Percentiles rank a stretch among this genome's conserved stretches.
phyloP scores from a whole-genome alignment of 2,888 invertebrate species.

The Scaptomyza cyrtandrae region DNA sequence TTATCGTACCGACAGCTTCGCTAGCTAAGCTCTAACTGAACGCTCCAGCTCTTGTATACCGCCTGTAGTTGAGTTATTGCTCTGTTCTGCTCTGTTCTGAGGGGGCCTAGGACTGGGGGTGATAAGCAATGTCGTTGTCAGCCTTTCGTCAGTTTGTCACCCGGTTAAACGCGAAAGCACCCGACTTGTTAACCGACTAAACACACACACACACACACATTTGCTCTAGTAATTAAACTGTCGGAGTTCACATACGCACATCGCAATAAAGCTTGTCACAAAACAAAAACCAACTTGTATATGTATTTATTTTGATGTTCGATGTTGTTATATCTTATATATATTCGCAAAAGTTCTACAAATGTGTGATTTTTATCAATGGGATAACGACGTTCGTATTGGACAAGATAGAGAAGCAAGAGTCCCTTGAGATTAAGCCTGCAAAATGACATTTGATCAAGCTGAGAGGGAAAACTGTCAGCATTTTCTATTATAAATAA shows the following conservation, averaged over 20 bases:
- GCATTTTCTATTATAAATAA: constrained; percentile 2
- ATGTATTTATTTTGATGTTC: not conserved
- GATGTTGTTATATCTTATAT: not conserved
- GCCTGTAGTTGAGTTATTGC: constrained; percentile 35
- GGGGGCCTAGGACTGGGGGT: constrained; percentile 10
- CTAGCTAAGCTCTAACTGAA: constrained; percentile 69
- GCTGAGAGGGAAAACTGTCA: constrained; percentile 1
- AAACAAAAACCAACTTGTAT: not conserved
- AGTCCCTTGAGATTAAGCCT: not conserved
- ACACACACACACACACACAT: constrained; percentile 25
- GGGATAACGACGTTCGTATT: constrained; percentile 3
- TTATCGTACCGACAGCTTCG: constrained; percentile 67
- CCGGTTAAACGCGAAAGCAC: constrained; percentile 27
- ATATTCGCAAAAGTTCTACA: constrained; percentile 19
- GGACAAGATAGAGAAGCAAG: constrained; percentile 1
- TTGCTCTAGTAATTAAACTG: constrained; percentile 56
- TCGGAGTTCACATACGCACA: constrained; percentile 27
- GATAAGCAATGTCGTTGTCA: constrained; percentile 46
- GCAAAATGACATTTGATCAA: not conserved
- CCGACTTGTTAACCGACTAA: constrained; percentile 19
- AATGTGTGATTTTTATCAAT: constrained; percentile 21
- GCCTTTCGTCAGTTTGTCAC: constrained; percentile 60
- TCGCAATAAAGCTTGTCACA: constrained; percentile 9
- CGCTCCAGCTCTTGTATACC: constrained; percentile 28
- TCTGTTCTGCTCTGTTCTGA: constrained; percentile 4